A percentile compares a stretch with the other conserved stretches of the same genome.
Evolutionary conservation across 2,113 vertebrate genomes (phyloP).

Genomic region (Nerophis ophidion): DNA sequence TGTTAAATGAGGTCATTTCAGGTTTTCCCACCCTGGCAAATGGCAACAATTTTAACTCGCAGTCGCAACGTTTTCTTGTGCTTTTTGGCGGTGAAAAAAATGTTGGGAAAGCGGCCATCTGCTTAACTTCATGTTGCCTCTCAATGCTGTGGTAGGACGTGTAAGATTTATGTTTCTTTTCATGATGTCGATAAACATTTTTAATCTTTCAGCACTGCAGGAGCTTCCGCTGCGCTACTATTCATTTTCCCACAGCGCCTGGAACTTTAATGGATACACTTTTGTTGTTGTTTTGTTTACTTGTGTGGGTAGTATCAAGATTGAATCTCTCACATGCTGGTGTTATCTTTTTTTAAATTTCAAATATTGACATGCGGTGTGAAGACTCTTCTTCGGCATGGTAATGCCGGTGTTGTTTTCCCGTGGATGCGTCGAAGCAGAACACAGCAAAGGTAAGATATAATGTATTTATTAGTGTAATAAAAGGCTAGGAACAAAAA

Average conservation of each 20-base stretch:
- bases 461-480: no score
- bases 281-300: not conserved
- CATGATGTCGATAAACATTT: not conserved
- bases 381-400: no score
- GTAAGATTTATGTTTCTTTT: not conserved
- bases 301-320: not conserved
- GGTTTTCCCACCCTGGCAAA: not conserved
- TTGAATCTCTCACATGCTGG: not conserved
- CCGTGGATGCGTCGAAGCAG: no score
- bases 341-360: no score
- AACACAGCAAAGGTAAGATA: no score
- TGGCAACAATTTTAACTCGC: not conserved
- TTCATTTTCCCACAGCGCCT: not conserved
- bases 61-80: not conserved
- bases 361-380: no score
- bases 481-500: no score
- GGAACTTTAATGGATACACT: no score
- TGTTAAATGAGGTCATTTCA: not conserved
- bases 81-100: not conserved
- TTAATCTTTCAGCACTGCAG: not conserved
- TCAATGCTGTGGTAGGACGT: not conserved
- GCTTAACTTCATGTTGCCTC: not conserved
- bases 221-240: not conserved
- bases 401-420: no score
- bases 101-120: not conserved